Percentiles rank a stretch among this genome's conserved stretches.
Conservation (phyloP, 2,113 vertebrate genomes). For the Leptosomus discolor region DNA sequence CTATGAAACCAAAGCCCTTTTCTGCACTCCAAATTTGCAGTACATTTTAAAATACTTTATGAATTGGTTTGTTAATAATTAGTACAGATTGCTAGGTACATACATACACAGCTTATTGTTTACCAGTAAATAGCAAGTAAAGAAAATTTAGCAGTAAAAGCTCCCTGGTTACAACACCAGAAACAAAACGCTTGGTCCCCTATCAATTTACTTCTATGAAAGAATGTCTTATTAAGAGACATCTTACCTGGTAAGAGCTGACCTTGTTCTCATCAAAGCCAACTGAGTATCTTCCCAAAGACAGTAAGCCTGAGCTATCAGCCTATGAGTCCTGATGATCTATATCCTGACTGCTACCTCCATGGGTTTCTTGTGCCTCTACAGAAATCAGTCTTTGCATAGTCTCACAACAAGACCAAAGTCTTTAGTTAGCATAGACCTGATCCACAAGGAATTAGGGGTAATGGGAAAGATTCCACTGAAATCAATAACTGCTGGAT, state of each 20-base stretch:
- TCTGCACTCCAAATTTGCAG: background rate
- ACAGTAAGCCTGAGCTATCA: background rate
- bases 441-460: background rate
- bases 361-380: background rate
- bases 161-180: background rate
- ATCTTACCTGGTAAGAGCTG: background rate
- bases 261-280: background rate
- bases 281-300: background rate
- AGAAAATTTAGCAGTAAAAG: background rate
- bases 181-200: background rate
- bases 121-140: background rate
- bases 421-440: background rate
- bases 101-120: background rate
- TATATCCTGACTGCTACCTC: background rate
- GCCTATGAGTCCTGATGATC: background rate
- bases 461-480: background rate
- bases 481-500: background rate
- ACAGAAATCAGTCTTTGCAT: background rate
- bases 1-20: background rate
- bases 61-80: background rate
- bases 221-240: background rate
- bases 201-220: background rate
- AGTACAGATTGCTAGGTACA: background rate
- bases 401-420: background rate
- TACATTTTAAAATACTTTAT: background rate